Evolutionary conservation across 2,797 vertebrate species (phyloP).

Genomic region (Echeneis naucrates): DNA sequence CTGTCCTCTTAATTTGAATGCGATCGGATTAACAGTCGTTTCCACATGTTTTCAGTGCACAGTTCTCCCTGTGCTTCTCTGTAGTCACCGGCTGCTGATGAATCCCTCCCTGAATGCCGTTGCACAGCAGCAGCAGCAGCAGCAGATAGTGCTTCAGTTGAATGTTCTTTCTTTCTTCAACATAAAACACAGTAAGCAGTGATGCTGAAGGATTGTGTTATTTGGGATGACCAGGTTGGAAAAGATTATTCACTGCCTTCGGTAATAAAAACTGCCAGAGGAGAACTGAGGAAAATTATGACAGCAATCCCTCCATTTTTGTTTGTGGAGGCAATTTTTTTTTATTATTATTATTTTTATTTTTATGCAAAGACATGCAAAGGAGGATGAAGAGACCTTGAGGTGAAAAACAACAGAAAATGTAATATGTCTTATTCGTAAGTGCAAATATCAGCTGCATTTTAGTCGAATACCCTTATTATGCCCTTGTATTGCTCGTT

Average conservation of each 20-base stretch:
- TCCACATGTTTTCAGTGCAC: slow-evolving; percentile 10
- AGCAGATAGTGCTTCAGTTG: slow-evolving; percentile 68
- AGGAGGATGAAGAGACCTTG: slow-evolving; percentile 62
- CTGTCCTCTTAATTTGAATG: slow-evolving; percentile 31
- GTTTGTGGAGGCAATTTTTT: slow-evolving; percentile 62
- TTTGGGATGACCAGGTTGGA: slow-evolving; percentile 70
- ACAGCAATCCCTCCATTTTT: slow-evolving; percentile 76
- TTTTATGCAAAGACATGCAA: slow-evolving; percentile 59
- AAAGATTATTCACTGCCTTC: slow-evolving; percentile 75
- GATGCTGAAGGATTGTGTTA: slow-evolving; percentile 76
- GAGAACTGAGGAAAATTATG: slow-evolving; percentile 77
- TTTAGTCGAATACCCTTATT: slow-evolving; percentile 55
- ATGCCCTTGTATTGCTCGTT: slow-evolving; percentile 39
- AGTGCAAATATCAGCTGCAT: slow-evolving; percentile 61
- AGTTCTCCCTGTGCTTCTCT: background rate
- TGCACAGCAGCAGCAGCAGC: slow-evolving; percentile 38
- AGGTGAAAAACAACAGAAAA: slow-evolving; percentile 66
- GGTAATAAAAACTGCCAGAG: slow-evolving; percentile 79
- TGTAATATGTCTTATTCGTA: slow-evolving; percentile 55
- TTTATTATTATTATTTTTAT: slow-evolving; percentile 16
- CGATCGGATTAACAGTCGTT: slow-evolving; percentile 13
- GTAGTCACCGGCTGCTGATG: slow-evolving; percentile 44
- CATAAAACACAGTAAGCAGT: slow-evolving; percentile 73
- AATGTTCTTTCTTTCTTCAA: slow-evolving; percentile 70
- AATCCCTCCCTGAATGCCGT: slow-evolving; percentile 55